Base-by-base conservation (phyloP, 2,888 invertebrate genomes). In the Acleris cristana region DNA sequence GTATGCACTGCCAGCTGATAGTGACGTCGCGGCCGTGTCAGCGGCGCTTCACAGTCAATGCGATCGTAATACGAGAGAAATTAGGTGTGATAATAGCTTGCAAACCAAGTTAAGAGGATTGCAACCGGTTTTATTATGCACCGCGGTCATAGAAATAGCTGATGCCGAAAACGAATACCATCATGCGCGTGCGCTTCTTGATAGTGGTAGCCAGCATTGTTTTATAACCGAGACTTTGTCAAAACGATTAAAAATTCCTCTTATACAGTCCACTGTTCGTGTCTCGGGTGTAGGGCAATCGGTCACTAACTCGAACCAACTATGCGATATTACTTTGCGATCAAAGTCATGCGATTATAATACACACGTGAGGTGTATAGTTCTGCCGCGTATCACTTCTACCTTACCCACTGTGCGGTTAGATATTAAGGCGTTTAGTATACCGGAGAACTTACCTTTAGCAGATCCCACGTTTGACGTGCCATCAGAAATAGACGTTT, bases 221-320 rank as follows among this genome's bases (percentile, higher is more conserved):
- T 19, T 64, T 49, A 64, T 56, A 49, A 49, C 57, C 5, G 19
- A 56, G 26, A 12, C 18, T 14, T 56, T 56, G 56, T 51, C 23
- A 16, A 34, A 48, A 10, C 10, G n/a, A 21, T 49, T 64, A 30
- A 48, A 64, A 45, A n/a, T 34, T 14, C 53, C 58, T 30, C 6
- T 12, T 26, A 63, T 69, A 69, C 69, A 69, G 65, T 69, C 69
- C 69, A 65, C 69, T 57, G 8, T 52, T 14, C 18, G 57, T 23
- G 40, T 69, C 14, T 14, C n/a, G 53, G 69, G 69, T 4, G 65
- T 65, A 53, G 69, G 69, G 3, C 19, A 64, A 18, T 54, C 59
- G 8, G 34, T 64, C 4, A 60, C 64, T 23, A 49, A 64, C 18
- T 60, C 60, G 2, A 52, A 26, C 1, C 56, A 60, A 14, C 16